These are phyloP conservation scores for Pararge aegeria DNA, from an alignment of 1,140 invertebrate genomes.

Conservation along the genomic window DNA sequence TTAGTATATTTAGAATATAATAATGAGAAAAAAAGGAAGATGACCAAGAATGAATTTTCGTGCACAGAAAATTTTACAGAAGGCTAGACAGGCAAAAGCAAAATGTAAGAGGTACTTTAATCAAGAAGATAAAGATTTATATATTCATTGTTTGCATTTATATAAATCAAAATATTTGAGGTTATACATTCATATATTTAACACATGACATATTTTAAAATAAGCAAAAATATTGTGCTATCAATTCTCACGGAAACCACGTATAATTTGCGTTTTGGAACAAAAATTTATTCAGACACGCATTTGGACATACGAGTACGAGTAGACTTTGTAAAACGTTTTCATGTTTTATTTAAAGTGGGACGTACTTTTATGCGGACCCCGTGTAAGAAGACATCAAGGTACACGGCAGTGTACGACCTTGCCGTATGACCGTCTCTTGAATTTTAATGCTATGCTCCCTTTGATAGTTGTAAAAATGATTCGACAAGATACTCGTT, in stretches of 20 bases:
- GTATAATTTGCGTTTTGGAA: slow-evolving; percentile 8
- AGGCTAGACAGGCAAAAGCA: too few species aligned
- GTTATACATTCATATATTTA: too few species aligned
- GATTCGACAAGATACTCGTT: slow-evolving; percentile 46
- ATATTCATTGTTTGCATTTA: too few species aligned
- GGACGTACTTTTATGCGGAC: slow-evolving; percentile 36
- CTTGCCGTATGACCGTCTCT: slow-evolving; percentile 51
- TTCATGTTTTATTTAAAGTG: slow-evolving; percentile 62
- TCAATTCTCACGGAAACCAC: background rate
- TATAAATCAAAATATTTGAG: too few species aligned
- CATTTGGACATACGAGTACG: slow-evolving; percentile 21
- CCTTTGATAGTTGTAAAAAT: slow-evolving; percentile 72
- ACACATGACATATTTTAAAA: background rate
- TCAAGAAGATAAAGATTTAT: too few species aligned
- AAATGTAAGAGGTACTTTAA: too few species aligned
- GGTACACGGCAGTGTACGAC: slow-evolving; percentile 45
- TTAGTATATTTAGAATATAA: too few species aligned
- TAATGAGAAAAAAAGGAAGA: too few species aligned
- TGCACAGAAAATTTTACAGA: too few species aligned
- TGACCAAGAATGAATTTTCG: too few species aligned
- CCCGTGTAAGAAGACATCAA: slow-evolving; percentile 30
- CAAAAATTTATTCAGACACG: slow-evolving; percentile 9
- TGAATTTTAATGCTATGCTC: slow-evolving; percentile 69
- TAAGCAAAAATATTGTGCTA: background rate
- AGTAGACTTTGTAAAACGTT: slow-evolving; percentile 41